phyloP scores from a whole-genome alignment of 1,140 invertebrate species.

The Solenopsis invicta region DNA sequence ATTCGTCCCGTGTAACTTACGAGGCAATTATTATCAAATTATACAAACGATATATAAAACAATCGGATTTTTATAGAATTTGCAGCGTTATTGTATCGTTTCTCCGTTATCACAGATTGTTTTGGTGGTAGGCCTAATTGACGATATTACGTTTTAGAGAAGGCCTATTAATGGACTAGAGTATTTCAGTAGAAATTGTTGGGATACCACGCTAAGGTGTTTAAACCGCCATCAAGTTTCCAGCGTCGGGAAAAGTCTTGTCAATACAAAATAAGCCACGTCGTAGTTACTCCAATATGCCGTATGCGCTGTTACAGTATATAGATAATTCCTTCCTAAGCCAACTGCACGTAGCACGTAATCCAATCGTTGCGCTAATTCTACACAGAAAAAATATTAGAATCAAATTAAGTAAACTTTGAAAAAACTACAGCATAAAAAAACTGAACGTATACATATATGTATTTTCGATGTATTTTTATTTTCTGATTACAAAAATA shows the following conservation, averaged over 20 bases:
- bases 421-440: too few species aligned
- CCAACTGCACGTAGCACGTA: constrained; percentile 89
- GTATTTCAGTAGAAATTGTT: constrained; percentile 73
- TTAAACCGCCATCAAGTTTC: constrained; percentile 85
- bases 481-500: too few species aligned
- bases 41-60: constrained; percentile 75
- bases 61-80: constrained; percentile 74
- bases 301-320: constrained; percentile 91
- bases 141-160: constrained; percentile 70
- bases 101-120: constrained; percentile 86
- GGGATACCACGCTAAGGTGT: constrained; percentile 66
- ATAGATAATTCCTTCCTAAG: constrained; percentile 89
- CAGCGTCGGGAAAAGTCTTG: constrained; percentile 89
- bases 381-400: constrained; percentile 75
- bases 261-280: constrained; percentile 91
- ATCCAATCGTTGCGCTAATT: constrained; percentile 90
- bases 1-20: constrained; percentile 46
- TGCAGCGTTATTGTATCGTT: constrained; percentile 85
- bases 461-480: too few species aligned
- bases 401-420: too few species aligned
- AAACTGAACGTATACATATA: too few species aligned
- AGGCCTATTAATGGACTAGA: constrained; percentile 83
- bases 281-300: constrained; percentile 92
- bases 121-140: constrained; percentile 83
- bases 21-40: constrained; percentile 68